A percentile compares a stretch with the other conserved stretches of the same genome.
phyloP scores from a whole-genome alignment of 2,888 invertebrate species.

The Cistogaster globosa region DNA sequence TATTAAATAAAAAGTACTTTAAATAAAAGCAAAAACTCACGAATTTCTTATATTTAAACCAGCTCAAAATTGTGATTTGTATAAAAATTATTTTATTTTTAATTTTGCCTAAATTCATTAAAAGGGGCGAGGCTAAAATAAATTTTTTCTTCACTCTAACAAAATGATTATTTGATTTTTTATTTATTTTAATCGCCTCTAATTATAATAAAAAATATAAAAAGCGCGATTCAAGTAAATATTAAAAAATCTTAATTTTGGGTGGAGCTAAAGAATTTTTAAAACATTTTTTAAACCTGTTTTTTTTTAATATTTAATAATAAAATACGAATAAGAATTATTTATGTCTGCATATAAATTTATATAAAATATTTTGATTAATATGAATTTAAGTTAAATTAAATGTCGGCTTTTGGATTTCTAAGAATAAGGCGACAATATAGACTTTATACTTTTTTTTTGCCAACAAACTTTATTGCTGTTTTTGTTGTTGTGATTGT shows the following conservation, averaged over 20 bases:
- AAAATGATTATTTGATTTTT: conserved; percentile 1
- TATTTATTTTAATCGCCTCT: conserved; percentile 19
- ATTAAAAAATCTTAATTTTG: conserved; percentile 17
- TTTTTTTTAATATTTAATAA: conserved; percentile 21
- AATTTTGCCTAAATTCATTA: not conserved
- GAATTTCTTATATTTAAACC: too few relatives aligned
- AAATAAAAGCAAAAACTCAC: too few relatives aligned
- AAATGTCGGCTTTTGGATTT: conserved; percentile 62
- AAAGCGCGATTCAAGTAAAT: not conserved
- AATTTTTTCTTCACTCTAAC: not conserved
- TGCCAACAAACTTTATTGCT: not conserved
- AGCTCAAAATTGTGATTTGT: too few relatives aligned
- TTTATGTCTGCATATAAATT: conserved; percentile 7
- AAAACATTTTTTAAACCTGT: not conserved
- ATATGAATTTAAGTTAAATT: conserved; percentile 63
- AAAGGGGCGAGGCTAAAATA: conserved; percentile 35
- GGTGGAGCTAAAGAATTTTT: conserved; percentile 53
- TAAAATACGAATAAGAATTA: conserved; percentile 5
- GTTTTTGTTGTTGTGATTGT: not conserved
- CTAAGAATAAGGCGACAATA: conserved; percentile 56
- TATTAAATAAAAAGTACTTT: too few relatives aligned
- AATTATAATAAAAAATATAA: conserved; percentile 16
- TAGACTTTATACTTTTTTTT: conserved; percentile 21
- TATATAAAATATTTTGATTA: conserved; percentile 54
- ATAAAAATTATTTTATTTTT: too few relatives aligned